Conservation (phyloP, 2,113 vertebrate species). For the Lagopus leucura region DNA sequence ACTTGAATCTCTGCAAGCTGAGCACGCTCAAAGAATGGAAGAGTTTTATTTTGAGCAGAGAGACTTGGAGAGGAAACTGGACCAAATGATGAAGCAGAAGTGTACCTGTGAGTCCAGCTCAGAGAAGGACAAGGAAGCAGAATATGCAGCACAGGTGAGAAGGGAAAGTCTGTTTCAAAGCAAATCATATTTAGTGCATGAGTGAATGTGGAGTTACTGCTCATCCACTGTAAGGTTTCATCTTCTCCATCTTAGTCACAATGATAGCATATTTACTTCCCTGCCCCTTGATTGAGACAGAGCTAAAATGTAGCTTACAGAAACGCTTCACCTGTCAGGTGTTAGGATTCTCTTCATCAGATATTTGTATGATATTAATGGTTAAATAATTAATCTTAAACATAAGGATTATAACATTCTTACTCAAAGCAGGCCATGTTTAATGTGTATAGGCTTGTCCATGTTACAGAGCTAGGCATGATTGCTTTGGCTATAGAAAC, state of each 20-base stretch:
- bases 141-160: conserved; percentile 93
- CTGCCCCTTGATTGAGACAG: background rate
- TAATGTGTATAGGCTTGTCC: background rate
- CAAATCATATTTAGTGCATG: background rate
- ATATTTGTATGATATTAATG: background rate
- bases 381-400: background rate
- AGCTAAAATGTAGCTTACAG: background rate
- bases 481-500: background rate
- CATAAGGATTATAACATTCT: background rate
- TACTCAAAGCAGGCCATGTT: background rate
- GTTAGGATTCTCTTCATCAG: background rate
- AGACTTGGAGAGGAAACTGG: conserved; percentile 92
- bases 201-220: background rate
- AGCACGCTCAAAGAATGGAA: conserved; percentile 92
- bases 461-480: background rate
- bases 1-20: conserved; percentile 91
- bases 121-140: conserved; percentile 91
- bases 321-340: background rate
- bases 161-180: background rate
- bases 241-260: background rate
- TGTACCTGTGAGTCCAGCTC: conserved; percentile 90
- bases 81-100: conserved; percentile 93
- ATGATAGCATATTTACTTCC: background rate
- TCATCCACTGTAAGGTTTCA: background rate
- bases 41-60: conserved; percentile 93